phyloP scores from a whole-genome alignment of 2,888 invertebrate species.

The Ornithoptera priamus region DNA sequence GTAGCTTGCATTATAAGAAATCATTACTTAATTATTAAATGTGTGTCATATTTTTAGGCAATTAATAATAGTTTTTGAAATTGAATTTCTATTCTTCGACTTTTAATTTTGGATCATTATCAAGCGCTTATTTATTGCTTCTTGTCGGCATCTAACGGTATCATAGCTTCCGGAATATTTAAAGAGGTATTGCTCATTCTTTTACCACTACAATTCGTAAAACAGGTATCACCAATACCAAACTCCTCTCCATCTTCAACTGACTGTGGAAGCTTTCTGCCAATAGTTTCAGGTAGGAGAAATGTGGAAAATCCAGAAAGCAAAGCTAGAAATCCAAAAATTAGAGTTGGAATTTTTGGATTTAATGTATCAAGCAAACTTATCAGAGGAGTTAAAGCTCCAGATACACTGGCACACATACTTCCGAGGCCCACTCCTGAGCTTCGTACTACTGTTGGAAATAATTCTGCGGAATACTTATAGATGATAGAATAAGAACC shows the following conservation, averaged over 20 bases:
- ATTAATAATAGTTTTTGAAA: no score
- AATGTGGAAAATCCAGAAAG: slow-evolving; percentile 86
- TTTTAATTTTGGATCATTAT: neutral
- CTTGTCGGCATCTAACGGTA: slow-evolving; percentile 66
- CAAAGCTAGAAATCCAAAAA: slow-evolving; percentile 87
- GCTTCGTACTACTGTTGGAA: slow-evolving; percentile 91
- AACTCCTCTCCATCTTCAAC: slow-evolving; percentile 92
- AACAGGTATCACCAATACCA: slow-evolving; percentile 90
- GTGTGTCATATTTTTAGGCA: no score
- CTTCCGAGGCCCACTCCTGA: slow-evolving; percentile 91
- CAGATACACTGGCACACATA: slow-evolving; percentile 91
- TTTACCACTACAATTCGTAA: slow-evolving; percentile 81
- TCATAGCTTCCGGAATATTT: slow-evolving; percentile 70
- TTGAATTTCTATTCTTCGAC: no score
- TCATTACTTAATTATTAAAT: neutral
- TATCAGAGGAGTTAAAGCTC: slow-evolving; percentile 89
- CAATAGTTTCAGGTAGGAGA: slow-evolving; percentile 89
- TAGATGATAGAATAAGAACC: slow-evolving; percentile 92
- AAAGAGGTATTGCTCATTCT: slow-evolving; percentile 61
- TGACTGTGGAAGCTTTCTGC: slow-evolving; percentile 89
- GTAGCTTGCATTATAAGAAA: neutral
- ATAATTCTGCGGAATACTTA: slow-evolving; percentile 92
- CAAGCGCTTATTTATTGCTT: slow-evolving; percentile 42
- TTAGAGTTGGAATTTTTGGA: slow-evolving; percentile 87
- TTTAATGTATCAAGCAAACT: slow-evolving; percentile 88